phyloP scores from a whole-genome alignment of 2,888 invertebrate species.

The Noctuana brunneofusca region DNA sequence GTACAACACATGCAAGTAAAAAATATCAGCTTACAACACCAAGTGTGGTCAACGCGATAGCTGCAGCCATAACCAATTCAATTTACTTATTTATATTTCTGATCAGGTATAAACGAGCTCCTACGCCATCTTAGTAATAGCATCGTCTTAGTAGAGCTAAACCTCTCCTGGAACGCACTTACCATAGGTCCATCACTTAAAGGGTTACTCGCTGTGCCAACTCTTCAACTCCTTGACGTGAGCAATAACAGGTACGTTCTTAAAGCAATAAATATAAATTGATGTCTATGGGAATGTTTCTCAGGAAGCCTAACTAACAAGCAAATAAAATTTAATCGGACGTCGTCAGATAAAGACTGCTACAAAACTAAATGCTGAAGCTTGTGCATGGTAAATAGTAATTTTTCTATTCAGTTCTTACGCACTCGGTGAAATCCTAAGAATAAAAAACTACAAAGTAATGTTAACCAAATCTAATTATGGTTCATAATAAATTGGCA shows the following conservation, averaged over 20 bases:
- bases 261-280: neutral
- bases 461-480: too few relatives aligned
- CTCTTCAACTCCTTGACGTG: slow-evolving; percentile 44
- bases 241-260: slow-evolving; percentile 43
- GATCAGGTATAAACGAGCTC: slow-evolving; percentile 38
- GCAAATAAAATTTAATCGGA: too few relatives aligned
- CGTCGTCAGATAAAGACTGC: too few relatives aligned
- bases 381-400: too few relatives aligned
- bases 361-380: too few relatives aligned
- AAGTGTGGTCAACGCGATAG: neutral
- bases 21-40: too few relatives aligned
- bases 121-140: slow-evolving; percentile 42
- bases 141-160: slow-evolving; percentile 43
- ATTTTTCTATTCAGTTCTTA: too few relatives aligned
- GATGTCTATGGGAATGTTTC: neutral
- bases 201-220: slow-evolving; percentile 40
- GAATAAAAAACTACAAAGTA: too few relatives aligned
- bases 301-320: neutral
- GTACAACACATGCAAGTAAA: too few relatives aligned
- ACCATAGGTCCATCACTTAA: slow-evolving; percentile 38
- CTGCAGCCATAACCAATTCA: neutral
- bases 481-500: too few relatives aligned
- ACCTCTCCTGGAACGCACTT: slow-evolving; percentile 47
- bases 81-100: neutral
- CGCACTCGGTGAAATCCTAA: too few relatives aligned